Conservation (phyloP, 2,113 vertebrate genomes). For the Proterorhinus semilunaris region DNA sequence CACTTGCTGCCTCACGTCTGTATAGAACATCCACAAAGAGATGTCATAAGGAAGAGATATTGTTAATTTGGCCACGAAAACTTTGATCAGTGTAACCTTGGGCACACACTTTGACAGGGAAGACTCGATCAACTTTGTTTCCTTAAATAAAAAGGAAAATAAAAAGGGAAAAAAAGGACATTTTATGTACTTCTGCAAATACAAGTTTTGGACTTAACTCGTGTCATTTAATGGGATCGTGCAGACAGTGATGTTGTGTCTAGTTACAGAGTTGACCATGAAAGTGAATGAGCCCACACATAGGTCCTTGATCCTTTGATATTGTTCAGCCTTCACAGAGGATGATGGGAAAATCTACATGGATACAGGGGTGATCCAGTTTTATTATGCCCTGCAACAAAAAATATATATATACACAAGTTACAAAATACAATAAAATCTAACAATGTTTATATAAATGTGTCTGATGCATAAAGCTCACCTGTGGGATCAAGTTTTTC, state of each 20-base stretch:
- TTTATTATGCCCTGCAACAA: constrained; percentile 88
- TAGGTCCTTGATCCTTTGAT: constrained; percentile 16
- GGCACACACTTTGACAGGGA: background rate
- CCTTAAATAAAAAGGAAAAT: background rate
- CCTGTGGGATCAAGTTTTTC: constrained; percentile 97
- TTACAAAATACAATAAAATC: too few relatives aligned
- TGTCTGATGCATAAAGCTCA: constrained; percentile 55
- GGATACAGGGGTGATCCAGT: constrained; percentile 92
- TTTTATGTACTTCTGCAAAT: background rate
- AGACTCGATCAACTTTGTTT: background rate
- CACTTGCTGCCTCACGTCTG: background rate
- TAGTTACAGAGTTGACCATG: background rate
- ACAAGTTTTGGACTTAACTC: background rate
- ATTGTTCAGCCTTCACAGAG: constrained; percentile 91
- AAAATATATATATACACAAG: background rate
- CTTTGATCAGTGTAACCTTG: background rate
- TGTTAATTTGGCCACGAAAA: background rate
- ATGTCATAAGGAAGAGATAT: background rate
- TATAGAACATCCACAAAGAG: background rate
- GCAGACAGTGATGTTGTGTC: background rate
- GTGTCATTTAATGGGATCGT: background rate
- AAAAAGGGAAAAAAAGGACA: background rate
- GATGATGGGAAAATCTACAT: constrained; percentile 95
- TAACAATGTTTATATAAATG: background rate
- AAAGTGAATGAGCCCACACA: background rate